phyloP scores from a whole-genome alignment of 2,888 invertebrate genomes.

The Tineola bisselliella region DNA sequence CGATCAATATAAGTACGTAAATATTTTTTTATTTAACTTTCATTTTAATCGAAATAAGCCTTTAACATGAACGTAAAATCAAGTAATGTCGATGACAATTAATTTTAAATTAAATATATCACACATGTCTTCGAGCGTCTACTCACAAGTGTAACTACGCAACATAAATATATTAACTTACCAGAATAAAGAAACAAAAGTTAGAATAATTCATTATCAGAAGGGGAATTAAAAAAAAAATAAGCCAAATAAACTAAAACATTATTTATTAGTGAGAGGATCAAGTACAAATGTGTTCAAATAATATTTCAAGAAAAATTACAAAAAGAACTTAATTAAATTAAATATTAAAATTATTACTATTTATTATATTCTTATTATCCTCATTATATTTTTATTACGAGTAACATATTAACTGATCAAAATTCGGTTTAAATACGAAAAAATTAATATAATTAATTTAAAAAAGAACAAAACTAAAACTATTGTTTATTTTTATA shows the following conservation, averaged over 20 bases:
- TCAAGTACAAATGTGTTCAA: constrained; percentile 4
- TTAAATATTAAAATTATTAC: neutral
- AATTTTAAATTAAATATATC: too few relatives aligned
- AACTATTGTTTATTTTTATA: constrained; percentile 6
- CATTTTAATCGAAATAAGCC: too few relatives aligned
- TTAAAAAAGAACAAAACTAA: neutral
- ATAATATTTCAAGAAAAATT: neutral
- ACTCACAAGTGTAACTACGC: too few relatives aligned
- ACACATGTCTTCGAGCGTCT: too few relatives aligned
- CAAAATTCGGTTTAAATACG: neutral
- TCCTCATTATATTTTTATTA: neutral
- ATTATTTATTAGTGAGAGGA: constrained; percentile 15
- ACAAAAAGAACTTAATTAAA: neutral
- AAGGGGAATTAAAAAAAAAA: constrained; percentile 8
- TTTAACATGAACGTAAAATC: too few relatives aligned
- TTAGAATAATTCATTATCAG: constrained; percentile 1
- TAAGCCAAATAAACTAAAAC: neutral
- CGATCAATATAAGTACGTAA: too few relatives aligned
- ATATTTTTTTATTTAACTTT: too few relatives aligned
- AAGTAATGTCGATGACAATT: too few relatives aligned
- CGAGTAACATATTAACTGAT: neutral
- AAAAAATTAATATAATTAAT: neutral
- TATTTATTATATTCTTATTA: neutral
- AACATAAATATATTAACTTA: too few relatives aligned
- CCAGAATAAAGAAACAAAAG: neutral